Evolutionary conservation across 2,888 invertebrate genomes (phyloP).

Genomic region (Stegana nigrithorax): DNA sequence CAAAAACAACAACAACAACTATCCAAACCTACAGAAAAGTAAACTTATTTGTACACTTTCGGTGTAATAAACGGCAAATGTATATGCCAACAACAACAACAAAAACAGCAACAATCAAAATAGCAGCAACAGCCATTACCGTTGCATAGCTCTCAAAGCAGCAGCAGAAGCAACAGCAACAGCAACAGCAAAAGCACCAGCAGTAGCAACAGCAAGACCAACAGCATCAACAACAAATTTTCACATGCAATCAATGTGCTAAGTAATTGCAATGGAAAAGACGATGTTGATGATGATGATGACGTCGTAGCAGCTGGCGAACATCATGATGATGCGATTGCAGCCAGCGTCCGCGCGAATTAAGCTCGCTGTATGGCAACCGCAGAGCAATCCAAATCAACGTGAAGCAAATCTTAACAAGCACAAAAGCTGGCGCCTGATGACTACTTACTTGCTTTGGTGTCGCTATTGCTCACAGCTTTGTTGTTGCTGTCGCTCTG

Average conservation of each 20-base stretch:
- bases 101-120: not conserved
- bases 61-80: too few species aligned
- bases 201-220: not conserved
- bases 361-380: slow-evolving; percentile 9
- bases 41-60: too few species aligned
- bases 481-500: too few species aligned
- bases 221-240: slow-evolving; percentile 11
- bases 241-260: slow-evolving; percentile 52
- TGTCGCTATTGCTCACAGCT: not conserved
- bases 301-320: not conserved
- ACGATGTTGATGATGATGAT: not conserved
- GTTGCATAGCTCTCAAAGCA: slow-evolving; percentile 30
- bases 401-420: too few species aligned
- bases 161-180: slow-evolving; percentile 29
- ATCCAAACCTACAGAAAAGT: too few species aligned
- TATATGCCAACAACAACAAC: too few species aligned
- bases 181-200: slow-evolving; percentile 10
- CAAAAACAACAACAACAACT: slow-evolving; percentile 24
- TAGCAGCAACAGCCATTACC: not conserved
- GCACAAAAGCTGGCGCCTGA: not conserved
- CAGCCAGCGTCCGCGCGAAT: slow-evolving; percentile 1
- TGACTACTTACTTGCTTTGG: too few species aligned
- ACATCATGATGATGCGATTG: not conserved
- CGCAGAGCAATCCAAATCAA: not conserved
- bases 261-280: not conserved